Conservation (phyloP, 2,797 vertebrate species). For the Benthosema pterotum region DNA sequence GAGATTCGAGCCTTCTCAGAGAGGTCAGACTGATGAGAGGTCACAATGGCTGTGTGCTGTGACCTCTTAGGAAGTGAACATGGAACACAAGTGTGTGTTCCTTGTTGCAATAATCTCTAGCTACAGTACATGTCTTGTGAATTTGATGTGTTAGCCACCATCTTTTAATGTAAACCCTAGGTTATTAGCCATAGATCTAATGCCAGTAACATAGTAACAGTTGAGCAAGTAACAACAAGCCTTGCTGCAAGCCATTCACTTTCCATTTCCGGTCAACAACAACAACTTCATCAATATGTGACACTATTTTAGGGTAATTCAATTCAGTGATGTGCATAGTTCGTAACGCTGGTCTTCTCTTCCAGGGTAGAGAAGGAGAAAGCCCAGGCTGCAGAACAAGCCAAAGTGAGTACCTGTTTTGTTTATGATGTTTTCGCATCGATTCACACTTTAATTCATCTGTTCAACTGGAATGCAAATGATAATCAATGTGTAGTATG, state of each 20-base stretch:
- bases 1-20: conserved; percentile 98
- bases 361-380: conserved; percentile 97
- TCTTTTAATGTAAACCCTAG: too few species aligned
- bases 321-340: background rate
- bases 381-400: conserved; percentile 93
- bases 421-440: background rate
- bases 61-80: too few species aligned
- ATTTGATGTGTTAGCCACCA: too few species aligned
- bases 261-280: background rate
- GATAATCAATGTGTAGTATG: too few species aligned
- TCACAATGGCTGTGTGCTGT: background rate
- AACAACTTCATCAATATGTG: background rate
- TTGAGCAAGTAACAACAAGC: background rate
- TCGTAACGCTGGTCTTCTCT: background rate
- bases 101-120: too few species aligned
- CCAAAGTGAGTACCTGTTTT: conserved; percentile 84
- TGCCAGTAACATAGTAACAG: too few species aligned
- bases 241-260: background rate
- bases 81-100: too few species aligned
- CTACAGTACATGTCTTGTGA: too few species aligned
- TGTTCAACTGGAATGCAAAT: too few species aligned
- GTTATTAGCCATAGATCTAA: too few species aligned
- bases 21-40: conserved; percentile 79
- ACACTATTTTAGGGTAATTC: background rate
- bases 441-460: too few species aligned